Evolutionary conservation across 2,888 invertebrate species (phyloP), one percentile per base, ranked within the genome.

Genomic region (Agrotis exclamationis): DNA sequence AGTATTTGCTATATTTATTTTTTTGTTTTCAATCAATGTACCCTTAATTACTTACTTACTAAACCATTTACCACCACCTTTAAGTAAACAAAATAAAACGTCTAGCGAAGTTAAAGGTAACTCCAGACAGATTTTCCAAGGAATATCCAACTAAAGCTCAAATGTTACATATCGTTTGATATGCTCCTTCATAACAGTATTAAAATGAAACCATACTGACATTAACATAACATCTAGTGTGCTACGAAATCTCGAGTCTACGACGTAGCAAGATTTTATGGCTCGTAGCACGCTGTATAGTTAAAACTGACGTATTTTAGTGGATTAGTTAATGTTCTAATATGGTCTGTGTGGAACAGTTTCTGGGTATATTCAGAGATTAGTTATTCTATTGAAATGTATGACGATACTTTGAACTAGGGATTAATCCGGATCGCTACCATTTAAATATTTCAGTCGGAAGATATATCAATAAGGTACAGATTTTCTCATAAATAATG

Each of bases 211-310:
- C 47, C 47, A 54, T 63, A 54, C 58, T 50, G 45, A 33, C 77
- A 69, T 80, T 80, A 80, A 77, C 56, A 81, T 80, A 80, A 77
- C 56, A 81, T 77, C 74, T 70, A 67, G 78, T 74, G 59, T 71
- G 70, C 69, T 78, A 80, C 81, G 81, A 74, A 70, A 80, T 80
- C 63, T 59, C 69, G 69, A 59, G 71, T 76, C 75, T 76, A 75
- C 80, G 76, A 50, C 70, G 70, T 79, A 79, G 65, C 70, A 63
- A 67, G 80, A 79, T 75, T 79, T 79, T 70, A 79, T 80, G 63
- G 56, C 33, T 59, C 53, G 70, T 56, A 57, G 75, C 65, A 63
- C 63, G 33, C 60, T 51, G 53, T 79, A 70, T 56, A 70, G 75
- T 75, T 70, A 74, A n/a, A n/a, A 66, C 69, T 44, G 39, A 79